phyloP scores from a whole-genome alignment of 1,140 invertebrate species.

The Aricia agestis region DNA sequence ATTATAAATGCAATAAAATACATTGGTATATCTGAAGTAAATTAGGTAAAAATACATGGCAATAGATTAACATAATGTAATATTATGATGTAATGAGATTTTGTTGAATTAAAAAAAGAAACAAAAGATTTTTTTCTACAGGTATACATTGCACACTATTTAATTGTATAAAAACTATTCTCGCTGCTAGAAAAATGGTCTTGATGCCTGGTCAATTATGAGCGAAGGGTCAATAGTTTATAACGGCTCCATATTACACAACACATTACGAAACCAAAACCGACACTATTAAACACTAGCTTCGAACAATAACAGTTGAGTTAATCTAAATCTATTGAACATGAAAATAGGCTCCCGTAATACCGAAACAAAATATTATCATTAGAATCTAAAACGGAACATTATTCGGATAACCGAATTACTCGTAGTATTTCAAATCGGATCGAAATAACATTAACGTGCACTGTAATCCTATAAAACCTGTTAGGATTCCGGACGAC shows the following conservation, averaged over 20 bases:
- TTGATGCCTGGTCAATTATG: too few species aligned
- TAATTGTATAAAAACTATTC: too few species aligned
- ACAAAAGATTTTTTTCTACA: too few species aligned
- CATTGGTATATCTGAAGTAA: too few species aligned
- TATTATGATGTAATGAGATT: too few species aligned
- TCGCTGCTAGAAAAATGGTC: too few species aligned
- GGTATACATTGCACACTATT: too few species aligned
- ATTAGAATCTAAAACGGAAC: constrained; percentile 46
- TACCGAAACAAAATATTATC: constrained; percentile 44
- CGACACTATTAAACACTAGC: neutral
- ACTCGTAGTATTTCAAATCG: constrained; percentile 49
- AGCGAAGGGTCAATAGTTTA: too few species aligned
- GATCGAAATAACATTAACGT: constrained; percentile 55
- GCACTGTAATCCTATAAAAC: constrained; percentile 53
- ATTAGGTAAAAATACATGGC: too few species aligned
- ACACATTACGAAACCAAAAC: neutral
- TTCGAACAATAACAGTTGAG: constrained; percentile 13
- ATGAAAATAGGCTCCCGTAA: constrained; percentile 35
- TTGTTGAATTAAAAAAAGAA: too few species aligned
- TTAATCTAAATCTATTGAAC: constrained; percentile 34
- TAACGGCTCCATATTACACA: too few species aligned
- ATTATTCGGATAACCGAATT: constrained; percentile 46
- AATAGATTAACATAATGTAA: too few species aligned
- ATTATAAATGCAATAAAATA: neutral
- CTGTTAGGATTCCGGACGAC: constrained; percentile 41